Conservation (phyloP, 2,113 vertebrate genomes). For the Cariama cristata region DNA sequence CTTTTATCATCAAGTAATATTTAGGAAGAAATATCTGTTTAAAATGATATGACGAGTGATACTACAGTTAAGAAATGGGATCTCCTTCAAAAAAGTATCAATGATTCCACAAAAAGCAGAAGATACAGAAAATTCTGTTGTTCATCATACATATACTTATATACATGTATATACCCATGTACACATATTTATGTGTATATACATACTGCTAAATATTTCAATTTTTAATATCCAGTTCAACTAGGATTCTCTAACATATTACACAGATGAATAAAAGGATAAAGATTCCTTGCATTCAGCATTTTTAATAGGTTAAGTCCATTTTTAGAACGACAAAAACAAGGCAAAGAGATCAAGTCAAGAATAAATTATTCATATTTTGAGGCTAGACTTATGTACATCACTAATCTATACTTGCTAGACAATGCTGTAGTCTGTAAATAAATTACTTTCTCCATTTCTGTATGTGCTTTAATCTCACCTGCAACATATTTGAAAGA, state of each 20-base stretch:
- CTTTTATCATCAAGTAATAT: neutral
- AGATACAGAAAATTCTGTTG: neutral
- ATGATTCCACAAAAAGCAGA: neutral
- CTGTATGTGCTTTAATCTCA: neutral
- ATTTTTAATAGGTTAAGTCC: neutral
- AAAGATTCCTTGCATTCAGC: neutral
- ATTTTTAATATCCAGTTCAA: neutral
- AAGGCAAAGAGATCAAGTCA: neutral
- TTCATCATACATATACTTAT: fast-evolving
- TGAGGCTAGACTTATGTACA: neutral
- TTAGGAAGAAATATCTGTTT: neutral
- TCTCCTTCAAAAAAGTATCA: neutral
- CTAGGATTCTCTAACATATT: neutral
- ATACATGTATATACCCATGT: neutral
- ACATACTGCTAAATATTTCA: neutral
- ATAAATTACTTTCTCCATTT: neutral
- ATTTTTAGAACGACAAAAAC: neutral
- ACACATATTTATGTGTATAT: neutral
- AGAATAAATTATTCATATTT: neutral
- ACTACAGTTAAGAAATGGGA: neutral
- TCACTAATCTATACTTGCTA: neutral
- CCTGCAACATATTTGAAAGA: neutral
- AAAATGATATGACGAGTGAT: neutral
- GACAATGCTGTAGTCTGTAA: neutral
- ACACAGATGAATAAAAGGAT: neutral